phyloP scores from a whole-genome alignment of 2,888 invertebrate species.

The Ischnus inquisitorius region DNA sequence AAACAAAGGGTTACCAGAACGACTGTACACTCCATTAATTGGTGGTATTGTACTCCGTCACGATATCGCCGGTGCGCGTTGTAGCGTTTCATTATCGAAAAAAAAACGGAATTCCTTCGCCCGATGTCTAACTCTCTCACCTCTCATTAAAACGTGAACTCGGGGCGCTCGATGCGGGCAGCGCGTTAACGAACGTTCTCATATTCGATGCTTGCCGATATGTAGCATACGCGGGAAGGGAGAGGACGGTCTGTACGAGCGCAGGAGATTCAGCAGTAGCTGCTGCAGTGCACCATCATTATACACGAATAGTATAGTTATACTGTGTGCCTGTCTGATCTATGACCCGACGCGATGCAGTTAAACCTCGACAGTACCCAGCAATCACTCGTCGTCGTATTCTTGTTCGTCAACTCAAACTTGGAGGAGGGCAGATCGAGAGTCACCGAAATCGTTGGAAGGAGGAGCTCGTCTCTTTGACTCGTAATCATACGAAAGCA shows the following conservation, averaged over 20 bases:
- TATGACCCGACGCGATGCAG: not conserved
- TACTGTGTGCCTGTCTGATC: not conserved
- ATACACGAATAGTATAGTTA: not conserved
- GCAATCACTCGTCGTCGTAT: constrained; percentile 11
- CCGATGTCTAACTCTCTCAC: not conserved
- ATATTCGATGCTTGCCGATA: constrained; percentile 12
- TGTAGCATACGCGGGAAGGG: not conserved
- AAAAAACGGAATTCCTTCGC: not conserved
- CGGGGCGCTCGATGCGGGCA: not conserved
- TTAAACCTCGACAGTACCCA: not conserved
- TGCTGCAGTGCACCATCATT: constrained; percentile 21
- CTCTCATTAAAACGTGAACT: constrained; percentile 11
- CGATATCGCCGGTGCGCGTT: not conserved
- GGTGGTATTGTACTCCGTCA: not conserved
- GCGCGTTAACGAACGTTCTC: constrained; percentile 31
- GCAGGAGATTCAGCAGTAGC: not conserved
- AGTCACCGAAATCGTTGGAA: not conserved
- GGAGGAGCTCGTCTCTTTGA: constrained; percentile 4
- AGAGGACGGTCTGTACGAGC: not conserved
- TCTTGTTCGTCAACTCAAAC: constrained; percentile 3
- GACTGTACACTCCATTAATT: not conserved
- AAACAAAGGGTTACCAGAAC: not conserved
- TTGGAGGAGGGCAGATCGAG: not conserved
- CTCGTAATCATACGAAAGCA: constrained; percentile 14
- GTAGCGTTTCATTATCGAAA: constrained; percentile 5